A percentile compares a stretch with the other conserved stretches of the same genome.
phyloP scores from a whole-genome alignment of 2,113 vertebrate genomes.

The Burhinus bistriatus region DNA sequence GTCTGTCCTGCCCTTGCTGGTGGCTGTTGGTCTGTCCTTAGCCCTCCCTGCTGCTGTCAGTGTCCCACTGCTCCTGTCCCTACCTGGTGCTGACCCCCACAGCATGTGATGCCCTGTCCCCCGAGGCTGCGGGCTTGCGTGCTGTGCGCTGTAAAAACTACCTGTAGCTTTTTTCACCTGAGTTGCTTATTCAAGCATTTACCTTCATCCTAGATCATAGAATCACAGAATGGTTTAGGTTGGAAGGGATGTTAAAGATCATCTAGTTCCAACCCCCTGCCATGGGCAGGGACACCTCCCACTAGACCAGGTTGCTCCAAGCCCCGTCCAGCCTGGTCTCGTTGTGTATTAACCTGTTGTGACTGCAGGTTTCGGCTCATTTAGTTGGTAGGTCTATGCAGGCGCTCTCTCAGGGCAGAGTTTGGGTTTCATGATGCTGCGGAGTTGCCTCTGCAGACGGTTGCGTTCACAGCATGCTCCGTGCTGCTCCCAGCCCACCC shows the following conservation, averaged over 20 bases:
- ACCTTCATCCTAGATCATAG: background rate
- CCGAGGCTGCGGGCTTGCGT: rapidly evolving
- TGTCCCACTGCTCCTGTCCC: rapidly evolving
- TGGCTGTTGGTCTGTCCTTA: background rate
- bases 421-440: background rate
- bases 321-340: too few relatives aligned
- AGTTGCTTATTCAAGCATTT: background rate
- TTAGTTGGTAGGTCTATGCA: background rate
- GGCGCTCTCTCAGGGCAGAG: background rate
- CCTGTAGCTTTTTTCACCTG: background rate
- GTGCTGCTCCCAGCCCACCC: background rate
- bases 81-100: rapidly evolving
- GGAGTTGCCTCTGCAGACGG: background rate
- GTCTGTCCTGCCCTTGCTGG: background rate
- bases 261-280: too few relatives aligned
- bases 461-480: background rate
- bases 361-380: background rate
- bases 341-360: background rate
- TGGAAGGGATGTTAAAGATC: too few relatives aligned
- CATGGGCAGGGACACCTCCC: too few relatives aligned
- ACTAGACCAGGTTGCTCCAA: too few relatives aligned
- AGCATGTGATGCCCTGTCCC: rapidly evolving
- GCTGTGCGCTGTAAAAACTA: background rate
- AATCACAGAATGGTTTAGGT: too few relatives aligned
- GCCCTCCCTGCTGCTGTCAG: background rate